These are phyloP conservation scores for Habrosyne pyritoides DNA, from an alignment of 2,888 invertebrate genomes.

Conservation along the genomic window DNA sequence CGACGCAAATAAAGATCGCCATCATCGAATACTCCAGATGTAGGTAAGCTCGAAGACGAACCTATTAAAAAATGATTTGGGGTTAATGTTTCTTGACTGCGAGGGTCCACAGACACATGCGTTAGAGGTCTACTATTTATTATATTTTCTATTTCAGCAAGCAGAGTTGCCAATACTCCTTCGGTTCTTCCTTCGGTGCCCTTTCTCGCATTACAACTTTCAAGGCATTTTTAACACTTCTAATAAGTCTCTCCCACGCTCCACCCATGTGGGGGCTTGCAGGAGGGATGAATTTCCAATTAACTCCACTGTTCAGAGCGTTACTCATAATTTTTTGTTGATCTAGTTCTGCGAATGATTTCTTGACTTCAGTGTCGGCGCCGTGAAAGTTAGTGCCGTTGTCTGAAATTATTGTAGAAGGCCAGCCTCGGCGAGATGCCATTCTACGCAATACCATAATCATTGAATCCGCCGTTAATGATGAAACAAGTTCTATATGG, in stretches of 20 bases:
- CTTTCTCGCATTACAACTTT: slow-evolving; percentile 14
- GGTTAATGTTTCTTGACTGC: slow-evolving; percentile 13
- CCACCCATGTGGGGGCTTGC: not conserved
- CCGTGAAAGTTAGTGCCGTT: slow-evolving; percentile 22
- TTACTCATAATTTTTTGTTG: slow-evolving; percentile 1
- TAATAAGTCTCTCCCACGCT: too few species aligned
- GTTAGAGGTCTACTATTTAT: slow-evolving; percentile 19
- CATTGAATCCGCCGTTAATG: slow-evolving; percentile 21
- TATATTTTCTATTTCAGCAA: slow-evolving; percentile 18
- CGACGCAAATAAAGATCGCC: slow-evolving; percentile 9
- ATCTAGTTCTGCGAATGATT: slow-evolving; percentile 8
- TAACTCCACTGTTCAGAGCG: slow-evolving; percentile 7
- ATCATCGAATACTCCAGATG: slow-evolving; percentile 13
- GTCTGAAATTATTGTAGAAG: slow-evolving; percentile 19
- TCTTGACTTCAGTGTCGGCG: slow-evolving; percentile 11
- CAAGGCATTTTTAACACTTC: slow-evolving; percentile 16
- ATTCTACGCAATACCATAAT: slow-evolving; percentile 31
- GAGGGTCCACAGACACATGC: slow-evolving; percentile 16
- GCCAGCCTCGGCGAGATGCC: slow-evolving; percentile 28
- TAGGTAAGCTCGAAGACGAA: slow-evolving; percentile 13
- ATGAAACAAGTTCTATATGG: slow-evolving; percentile 23
- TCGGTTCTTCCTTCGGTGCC: slow-evolving; percentile 13
- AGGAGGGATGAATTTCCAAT: slow-evolving; percentile 11
- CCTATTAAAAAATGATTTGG: slow-evolving; percentile 22
- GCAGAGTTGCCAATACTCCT: slow-evolving; percentile 9